Conservation (phyloP, 2,797 vertebrate species). For the Champsocephalus gunnari region DNA sequence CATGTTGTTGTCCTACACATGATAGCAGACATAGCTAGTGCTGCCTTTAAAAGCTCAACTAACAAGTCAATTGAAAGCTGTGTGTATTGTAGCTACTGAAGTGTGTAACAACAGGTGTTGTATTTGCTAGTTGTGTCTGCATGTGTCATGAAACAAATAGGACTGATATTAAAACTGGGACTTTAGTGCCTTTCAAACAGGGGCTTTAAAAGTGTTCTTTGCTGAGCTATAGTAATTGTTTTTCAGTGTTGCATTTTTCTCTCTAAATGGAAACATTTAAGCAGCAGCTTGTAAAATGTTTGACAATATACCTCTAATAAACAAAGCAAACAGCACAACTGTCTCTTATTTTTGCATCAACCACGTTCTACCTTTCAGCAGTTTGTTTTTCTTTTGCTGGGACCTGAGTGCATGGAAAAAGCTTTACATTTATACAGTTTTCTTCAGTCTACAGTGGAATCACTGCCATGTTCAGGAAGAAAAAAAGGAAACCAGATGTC, state of each 20-base stretch:
- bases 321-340: slow-evolving; percentile 75
- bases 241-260: slow-evolving; percentile 80
- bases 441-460: slow-evolving; percentile 9
- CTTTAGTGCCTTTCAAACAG: slow-evolving; percentile 76
- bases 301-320: slow-evolving; percentile 87
- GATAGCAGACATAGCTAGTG: slow-evolving; percentile 61
- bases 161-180: slow-evolving; percentile 62
- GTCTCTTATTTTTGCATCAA: slow-evolving; percentile 48
- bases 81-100: slow-evolving; percentile 77
- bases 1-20: slow-evolving; percentile 66
- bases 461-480: slow-evolving; percentile 19
- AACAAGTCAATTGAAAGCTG: slow-evolving; percentile 71
- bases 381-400: not conserved
- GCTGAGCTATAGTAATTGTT: slow-evolving; percentile 75
- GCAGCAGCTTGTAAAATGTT: slow-evolving; percentile 83
- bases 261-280: slow-evolving; percentile 78
- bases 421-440: not conserved
- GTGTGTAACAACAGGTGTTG: slow-evolving; percentile 77
- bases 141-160: slow-evolving; percentile 70
- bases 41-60: slow-evolving; percentile 74
- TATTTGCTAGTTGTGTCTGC: slow-evolving; percentile 76
- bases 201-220: slow-evolving; percentile 73
- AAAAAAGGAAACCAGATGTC: slow-evolving; percentile 25
- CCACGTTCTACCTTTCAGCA: not conserved
- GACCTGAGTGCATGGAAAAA: slow-evolving; percentile 1